Evolutionary conservation across 1,140 invertebrate genomes (phyloP), one percentile per base, ranked within the genome.

Genomic region (Anastrepha obliqua): DNA sequence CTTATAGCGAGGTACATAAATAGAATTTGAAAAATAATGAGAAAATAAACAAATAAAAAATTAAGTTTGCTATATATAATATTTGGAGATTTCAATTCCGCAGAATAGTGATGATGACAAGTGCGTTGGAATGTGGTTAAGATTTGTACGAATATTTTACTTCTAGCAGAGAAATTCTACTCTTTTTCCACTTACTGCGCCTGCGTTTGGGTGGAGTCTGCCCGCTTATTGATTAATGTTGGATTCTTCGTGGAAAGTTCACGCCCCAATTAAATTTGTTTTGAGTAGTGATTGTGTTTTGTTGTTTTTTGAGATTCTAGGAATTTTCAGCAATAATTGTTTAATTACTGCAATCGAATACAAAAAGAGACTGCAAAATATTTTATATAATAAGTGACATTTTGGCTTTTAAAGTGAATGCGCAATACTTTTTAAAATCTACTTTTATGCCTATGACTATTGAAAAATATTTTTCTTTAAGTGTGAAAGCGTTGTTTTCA

Each of bases 41-140:
- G 11, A 62, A 17, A 62, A 5, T 11, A 17, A n/a, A 62, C 4
- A 17, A 17, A 62, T 62, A 17, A 17, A 62, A 17, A 13, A n/a
- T 62, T 62, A 13, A 13, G 9, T 13, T 62, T n/a, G 60, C 60
- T 62, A 17, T 67, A 4, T 42, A 7, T 29, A 13, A 74, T 17
- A 47, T 51, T 74, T 47, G 11, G 17, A 81, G 20, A 81, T 81
- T 81, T 15, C 8, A 81, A 55, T 55, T 81, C n/a, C 44, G 13
- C 9, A 20, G 47, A 81, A 81, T n/a, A 55, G 8, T 81, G 74
- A 81, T 81, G 74, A 55, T 55, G 47, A 58, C 74, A 81, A 81
- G 74, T 81, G 47, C 44, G 47, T 58, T 81, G 74, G 74, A 81
- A 81, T 81, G 44, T 58, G 11, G 47, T 13, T 3, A 42, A 44